A percentile compares a stretch with the other conserved stretches of the same genome.
These are phyloP conservation scores for Genyomyrus donnyi DNA, from an alignment of 2,113 vertebrate genomes.

Conservation along the genomic window DNA sequence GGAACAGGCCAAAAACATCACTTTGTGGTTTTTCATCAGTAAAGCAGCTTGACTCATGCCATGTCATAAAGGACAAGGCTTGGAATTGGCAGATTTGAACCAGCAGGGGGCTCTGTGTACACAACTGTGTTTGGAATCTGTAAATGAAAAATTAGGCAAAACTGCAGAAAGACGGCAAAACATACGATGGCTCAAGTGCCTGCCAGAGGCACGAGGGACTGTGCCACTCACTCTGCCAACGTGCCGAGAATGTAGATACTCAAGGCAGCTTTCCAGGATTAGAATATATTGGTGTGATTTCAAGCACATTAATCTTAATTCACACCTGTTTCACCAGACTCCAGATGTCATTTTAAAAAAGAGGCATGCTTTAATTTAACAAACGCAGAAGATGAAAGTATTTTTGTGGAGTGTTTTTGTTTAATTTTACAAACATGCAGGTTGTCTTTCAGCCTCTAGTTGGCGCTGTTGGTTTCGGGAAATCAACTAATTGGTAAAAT, in stretches of 20 bases:
- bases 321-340: not conserved
- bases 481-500: not conserved
- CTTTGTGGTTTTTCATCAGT: not conserved
- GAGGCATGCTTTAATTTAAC: not conserved
- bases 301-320: not conserved
- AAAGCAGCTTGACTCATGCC: not conserved
- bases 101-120: not conserved
- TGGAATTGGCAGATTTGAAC: not conserved
- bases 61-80: not conserved
- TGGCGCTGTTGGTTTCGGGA: not conserved
- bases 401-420: not conserved
- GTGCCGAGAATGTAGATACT: not conserved
- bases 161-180: not conserved
- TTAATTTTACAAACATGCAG: not conserved
- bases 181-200: not conserved
- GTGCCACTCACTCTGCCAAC: not conserved
- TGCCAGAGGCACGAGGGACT: not conserved
- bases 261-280: not conserved
- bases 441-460: not conserved
- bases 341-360: not conserved
- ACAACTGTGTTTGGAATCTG: not conserved
- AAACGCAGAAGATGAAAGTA: not conserved
- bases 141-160: not conserved
- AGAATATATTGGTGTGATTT: not conserved
- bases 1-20: not conserved